phyloP scores from a whole-genome alignment of 2,888 invertebrate species.

The Pseudanteris insignis region DNA sequence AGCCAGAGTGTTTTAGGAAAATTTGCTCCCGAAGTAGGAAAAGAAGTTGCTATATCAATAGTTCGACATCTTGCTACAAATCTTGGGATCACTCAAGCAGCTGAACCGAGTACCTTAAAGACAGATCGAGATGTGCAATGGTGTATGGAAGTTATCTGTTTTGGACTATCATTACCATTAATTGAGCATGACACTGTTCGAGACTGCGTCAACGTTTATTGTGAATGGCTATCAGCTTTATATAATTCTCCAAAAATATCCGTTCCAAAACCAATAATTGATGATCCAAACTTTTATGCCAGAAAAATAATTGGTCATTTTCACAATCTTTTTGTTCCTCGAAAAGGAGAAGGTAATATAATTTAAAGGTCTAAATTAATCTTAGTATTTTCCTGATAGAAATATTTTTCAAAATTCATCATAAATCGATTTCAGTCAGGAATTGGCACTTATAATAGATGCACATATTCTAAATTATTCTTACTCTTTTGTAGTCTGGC shows the following conservation, averaged over 20 bases:
- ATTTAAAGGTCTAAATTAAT: not conserved
- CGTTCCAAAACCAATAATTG: constrained; percentile 87
- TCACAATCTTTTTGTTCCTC: constrained; percentile 92
- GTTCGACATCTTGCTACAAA: constrained; percentile 80
- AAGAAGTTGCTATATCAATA: constrained; percentile 83
- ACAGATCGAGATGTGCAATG: constrained; percentile 88
- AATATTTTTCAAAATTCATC: constrained; percentile 3
- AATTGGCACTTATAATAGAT: constrained; percentile 5
- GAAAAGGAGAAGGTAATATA: constrained; percentile 86
- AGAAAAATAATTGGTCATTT: constrained; percentile 91
- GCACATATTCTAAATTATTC: constrained; percentile 20
- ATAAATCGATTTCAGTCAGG: not conserved
- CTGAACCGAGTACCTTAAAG: constrained; percentile 83
- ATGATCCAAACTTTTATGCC: constrained; percentile 90
- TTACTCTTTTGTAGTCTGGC: constrained; percentile 79
- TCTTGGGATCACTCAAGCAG: constrained; percentile 79
- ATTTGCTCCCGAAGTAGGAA: constrained; percentile 77
- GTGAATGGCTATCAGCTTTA: constrained; percentile 93
- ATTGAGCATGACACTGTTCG: constrained; percentile 93
- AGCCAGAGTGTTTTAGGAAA: constrained; percentile 79
- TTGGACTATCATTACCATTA: constrained; percentile 88
- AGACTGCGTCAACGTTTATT: constrained; percentile 96
- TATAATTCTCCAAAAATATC: constrained; percentile 85
- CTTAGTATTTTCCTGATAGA: constrained; percentile 8
- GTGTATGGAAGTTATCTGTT: constrained; percentile 89